Percentiles rank a stretch among this genome's conserved stretches.
Evolutionary conservation across 2,888 invertebrate genomes (phyloP).

Genomic region (Trachelus iudaicus): DNA sequence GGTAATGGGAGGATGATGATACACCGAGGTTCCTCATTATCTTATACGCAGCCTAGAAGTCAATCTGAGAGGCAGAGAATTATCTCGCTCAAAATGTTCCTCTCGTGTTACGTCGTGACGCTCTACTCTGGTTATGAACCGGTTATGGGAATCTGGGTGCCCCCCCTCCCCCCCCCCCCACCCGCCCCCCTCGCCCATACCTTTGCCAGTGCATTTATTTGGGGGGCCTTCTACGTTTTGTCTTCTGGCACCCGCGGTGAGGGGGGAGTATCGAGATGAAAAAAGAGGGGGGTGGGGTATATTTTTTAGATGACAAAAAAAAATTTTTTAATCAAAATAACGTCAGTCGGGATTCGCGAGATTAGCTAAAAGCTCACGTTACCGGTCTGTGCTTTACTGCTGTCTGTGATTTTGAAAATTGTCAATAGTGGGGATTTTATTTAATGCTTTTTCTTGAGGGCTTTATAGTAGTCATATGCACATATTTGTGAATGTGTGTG

Average conservation of each 20-base stretch:
- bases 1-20: not conserved
- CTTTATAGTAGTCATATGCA: too few relatives aligned
- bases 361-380: not conserved
- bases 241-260: not conserved
- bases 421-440: not conserved
- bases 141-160: conserved; percentile 8
- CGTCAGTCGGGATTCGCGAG: too few relatives aligned
- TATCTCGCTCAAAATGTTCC: not conserved
- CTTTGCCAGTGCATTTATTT: not conserved
- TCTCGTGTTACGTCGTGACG: conserved; percentile 3
- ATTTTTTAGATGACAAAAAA: not conserved
- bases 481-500: too few relatives aligned
- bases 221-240: not conserved
- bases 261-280: not conserved
- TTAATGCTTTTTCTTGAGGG: not conserved
- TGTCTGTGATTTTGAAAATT: not conserved
- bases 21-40: not conserved
- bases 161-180: too few relatives aligned
- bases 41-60: not conserved
- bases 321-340: too few relatives aligned
- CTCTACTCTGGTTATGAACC: conserved; percentile 14
- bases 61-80: not conserved
- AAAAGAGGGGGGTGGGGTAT: not conserved
- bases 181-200: too few relatives aligned
- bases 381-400: not conserved